Evolutionary conservation across 1,140 invertebrate genomes (phyloP).

Genomic region (Ruditapes philippinarum): DNA sequence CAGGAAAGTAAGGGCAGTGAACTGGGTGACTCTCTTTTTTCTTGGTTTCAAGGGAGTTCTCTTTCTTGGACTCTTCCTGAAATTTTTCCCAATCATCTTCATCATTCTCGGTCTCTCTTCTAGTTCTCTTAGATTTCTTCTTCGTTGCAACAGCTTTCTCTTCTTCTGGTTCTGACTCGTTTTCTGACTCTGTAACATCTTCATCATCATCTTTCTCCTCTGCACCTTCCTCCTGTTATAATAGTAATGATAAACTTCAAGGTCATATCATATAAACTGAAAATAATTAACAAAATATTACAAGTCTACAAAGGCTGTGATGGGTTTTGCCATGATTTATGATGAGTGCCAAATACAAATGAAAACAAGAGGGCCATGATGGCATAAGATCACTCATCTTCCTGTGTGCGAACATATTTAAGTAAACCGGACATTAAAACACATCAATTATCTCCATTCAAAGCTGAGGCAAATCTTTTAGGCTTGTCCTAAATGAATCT

Average conservation of each 20-base stretch:
- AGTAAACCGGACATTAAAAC: no score
- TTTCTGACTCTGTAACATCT: constrained; percentile 85
- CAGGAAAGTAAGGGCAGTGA: constrained; percentile 98
- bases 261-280: no score
- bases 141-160: constrained; percentile 73
- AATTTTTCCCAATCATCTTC: constrained; percentile 89
- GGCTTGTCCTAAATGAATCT: no score
- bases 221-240: constrained; percentile 18
- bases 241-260: background rate
- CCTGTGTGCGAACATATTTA: no score
- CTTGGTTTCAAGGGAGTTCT: constrained; percentile 96
- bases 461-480: no score
- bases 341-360: no score
- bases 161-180: constrained; percentile 86
- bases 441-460: no score
- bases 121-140: constrained; percentile 85
- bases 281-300: no score
- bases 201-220: constrained; percentile 72
- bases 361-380: no score
- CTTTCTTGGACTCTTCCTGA: constrained; percentile 90
- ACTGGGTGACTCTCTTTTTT: constrained; percentile 98
- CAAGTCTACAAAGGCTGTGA: no score
- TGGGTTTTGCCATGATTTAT: no score
- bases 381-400: no score
- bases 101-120: constrained; percentile 84